Percentiles rank a stretch among this genome's conserved stretches.
phyloP scores from a whole-genome alignment of 2,113 vertebrate genomes.

The Oncorhynchus kisutch region DNA sequence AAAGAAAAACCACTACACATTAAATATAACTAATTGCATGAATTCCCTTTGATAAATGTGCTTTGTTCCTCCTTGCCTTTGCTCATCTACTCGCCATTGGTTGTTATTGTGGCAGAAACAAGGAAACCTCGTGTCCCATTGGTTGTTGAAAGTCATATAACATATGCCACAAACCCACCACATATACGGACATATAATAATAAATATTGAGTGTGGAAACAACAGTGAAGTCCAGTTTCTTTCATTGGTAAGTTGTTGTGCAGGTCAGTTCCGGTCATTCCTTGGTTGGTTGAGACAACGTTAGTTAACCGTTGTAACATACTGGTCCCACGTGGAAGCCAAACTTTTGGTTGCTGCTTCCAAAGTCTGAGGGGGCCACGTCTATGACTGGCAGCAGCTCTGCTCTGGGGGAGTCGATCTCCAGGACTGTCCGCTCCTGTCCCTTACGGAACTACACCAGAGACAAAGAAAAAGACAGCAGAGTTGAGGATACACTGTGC shows the following conservation, averaged over 20 bases:
- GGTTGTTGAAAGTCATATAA: conserved; percentile 59
- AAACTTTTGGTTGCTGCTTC: conserved; percentile 86
- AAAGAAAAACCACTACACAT: conserved; percentile 36
- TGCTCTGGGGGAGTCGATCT: conserved; percentile 75
- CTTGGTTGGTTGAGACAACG: conserved; percentile 7
- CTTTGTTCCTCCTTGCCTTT: conserved; percentile 41
- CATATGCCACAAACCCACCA: conserved; percentile 59
- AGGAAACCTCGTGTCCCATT: conserved; percentile 28
- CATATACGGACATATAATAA: conserved; percentile 60
- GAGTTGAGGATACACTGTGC: not conserved
- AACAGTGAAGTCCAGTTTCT: conserved; percentile 46
- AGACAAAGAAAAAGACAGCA: conserved; percentile 13
- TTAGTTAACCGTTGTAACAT: conserved; percentile 87
- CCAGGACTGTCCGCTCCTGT: conserved; percentile 79
- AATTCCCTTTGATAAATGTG: conserved; percentile 71
- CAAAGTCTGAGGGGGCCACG: conserved; percentile 82
- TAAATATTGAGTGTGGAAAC: conserved; percentile 68
- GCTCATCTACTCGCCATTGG: conserved; percentile 40
- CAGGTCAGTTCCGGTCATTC: conserved; percentile 37
- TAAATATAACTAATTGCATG: conserved; percentile 54
- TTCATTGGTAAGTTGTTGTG: conserved; percentile 34
- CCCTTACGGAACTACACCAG: conserved; percentile 79
- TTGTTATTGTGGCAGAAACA: conserved; percentile 39
- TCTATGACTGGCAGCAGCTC: conserved; percentile 85
- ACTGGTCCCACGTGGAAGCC: conserved; percentile 89